These are phyloP conservation scores for Amphipoea oculea DNA, from an alignment of 2,888 invertebrate species.

Conservation along the genomic window DNA sequence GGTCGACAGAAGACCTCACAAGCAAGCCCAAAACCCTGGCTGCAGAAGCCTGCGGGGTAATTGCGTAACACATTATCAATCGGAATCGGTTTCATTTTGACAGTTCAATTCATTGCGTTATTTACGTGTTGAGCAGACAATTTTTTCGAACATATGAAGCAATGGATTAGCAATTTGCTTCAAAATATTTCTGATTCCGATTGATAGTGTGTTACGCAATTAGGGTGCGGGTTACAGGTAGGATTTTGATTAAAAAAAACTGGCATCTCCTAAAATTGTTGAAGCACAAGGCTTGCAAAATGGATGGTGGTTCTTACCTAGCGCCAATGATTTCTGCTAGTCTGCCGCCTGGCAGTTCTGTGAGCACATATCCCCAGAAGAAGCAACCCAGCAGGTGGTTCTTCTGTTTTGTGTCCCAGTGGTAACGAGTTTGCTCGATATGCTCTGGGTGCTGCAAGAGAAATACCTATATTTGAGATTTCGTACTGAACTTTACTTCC, in stretches of 20 bases:
- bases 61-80: no score
- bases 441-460: conserved; percentile 83
- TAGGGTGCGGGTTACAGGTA: no score
- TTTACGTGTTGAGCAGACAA: no score
- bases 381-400: conserved; percentile 96
- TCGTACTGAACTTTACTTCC: conserved; percentile 6
- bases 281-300: neutral
- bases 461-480: conserved; percentile 25
- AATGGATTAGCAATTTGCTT: no score
- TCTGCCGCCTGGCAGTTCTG: conserved; percentile 96
- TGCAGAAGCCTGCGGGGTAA: no score
- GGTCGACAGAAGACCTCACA: neutral
- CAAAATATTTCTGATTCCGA: no score
- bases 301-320: conserved; percentile 79
- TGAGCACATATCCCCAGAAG: conserved; percentile 97
- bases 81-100: no score
- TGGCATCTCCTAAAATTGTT: neutral
- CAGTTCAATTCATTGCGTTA: no score
- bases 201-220: no score
- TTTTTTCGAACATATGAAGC: no score
- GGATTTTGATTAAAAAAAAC: neutral
- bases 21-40: no score
- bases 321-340: conserved; percentile 96
- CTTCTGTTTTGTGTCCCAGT: conserved; percentile 95
- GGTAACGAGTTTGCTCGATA: conserved; percentile 91